Conservation (phyloP, 2,888 invertebrate genomes). For the Prosopocoilus inquinatus region DNA sequence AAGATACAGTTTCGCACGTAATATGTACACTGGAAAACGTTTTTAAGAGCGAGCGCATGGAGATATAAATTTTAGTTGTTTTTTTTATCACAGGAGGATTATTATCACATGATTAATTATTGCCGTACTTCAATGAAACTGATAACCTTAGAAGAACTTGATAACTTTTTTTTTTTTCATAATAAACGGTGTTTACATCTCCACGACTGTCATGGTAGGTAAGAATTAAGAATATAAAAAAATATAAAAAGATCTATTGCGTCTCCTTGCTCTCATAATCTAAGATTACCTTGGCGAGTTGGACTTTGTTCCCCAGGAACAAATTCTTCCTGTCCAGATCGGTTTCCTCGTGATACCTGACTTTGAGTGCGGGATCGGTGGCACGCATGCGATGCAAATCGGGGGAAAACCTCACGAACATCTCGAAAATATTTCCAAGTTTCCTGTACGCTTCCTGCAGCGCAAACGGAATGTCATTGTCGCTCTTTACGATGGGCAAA, state of each 20-base stretch:
- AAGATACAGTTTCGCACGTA: no score
- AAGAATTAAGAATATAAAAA: no score
- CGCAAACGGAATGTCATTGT: slow-evolving; percentile 62
- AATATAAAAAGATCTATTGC: background rate
- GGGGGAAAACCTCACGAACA: slow-evolving; percentile 65
- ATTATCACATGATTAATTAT: no score
- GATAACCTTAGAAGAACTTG: no score
- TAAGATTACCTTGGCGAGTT: slow-evolving; percentile 59
- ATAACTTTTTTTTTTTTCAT: background rate
- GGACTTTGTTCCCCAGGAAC: slow-evolving; percentile 55
- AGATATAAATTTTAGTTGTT: no score
- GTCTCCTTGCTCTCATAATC: slow-evolving; percentile 25
- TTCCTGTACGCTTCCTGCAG: slow-evolving; percentile 49
- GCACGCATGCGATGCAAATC: slow-evolving; percentile 73
- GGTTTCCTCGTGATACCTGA: slow-evolving; percentile 49
- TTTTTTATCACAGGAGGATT: no score
- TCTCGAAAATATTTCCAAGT: slow-evolving; percentile 61
- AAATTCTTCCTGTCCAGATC: slow-evolving; percentile 47
- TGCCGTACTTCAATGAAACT: no score
- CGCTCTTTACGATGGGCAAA: slow-evolving; percentile 63
- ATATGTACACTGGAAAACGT: no score
- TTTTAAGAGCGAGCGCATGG: no score
- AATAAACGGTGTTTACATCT: background rate
- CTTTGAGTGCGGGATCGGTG: slow-evolving; percentile 74
- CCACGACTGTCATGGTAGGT: no score